Base-by-base conservation (phyloP, 2,888 invertebrate genomes). In the Drosophila parthenogenetica region DNA sequence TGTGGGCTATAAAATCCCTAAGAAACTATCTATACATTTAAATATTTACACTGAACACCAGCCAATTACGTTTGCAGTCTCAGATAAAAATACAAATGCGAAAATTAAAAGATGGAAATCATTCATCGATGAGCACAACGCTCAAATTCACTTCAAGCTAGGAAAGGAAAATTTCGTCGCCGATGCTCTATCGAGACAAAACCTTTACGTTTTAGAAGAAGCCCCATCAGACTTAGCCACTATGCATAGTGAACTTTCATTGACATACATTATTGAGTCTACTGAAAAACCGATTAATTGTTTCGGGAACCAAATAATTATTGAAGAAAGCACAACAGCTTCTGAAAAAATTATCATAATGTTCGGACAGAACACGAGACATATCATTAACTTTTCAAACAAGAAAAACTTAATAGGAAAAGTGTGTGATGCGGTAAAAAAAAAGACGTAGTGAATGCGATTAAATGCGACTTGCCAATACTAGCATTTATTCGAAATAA, bases 271-370 rank as follows among this genome's bases (percentile, higher is more conserved):
- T n/a, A 39, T 53, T 8, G 29, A 50, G 29, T 16, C 37, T 11
- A 29, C 60, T 2, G 51, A 42, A 13, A 63, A 54, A 22, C 49
- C 49, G 5, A 3, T 43, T 3, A 55, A 63, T 3, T 50, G 25
- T 16, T 58, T 51, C 7, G 22, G 40, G 5, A 65, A 59, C 11
- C 53, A 65, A 14, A 55, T 49, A 32, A 49, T 55, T 32, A 48
- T 55, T 2, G 54, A 62, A 22, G 54, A 48, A 11, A 39, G n/a
- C 16, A 11, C 5, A 3, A 16, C 45, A 5, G 13, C 39, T 25
- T 58, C 57, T 5, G 37, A 2, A 2, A 51, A n/a, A 50, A 58
- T 17, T 10, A 42, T 17, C 3, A 42, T 17, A 17, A 17, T 42
- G 42, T 42, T 42, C 17, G 42, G 17, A 10, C 42, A 17, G 11